These are phyloP conservation scores for Galemys pyrenaicus DNA, from an alignment of 2,113 vertebrate genomes.

Conservation along the genomic window DNA sequence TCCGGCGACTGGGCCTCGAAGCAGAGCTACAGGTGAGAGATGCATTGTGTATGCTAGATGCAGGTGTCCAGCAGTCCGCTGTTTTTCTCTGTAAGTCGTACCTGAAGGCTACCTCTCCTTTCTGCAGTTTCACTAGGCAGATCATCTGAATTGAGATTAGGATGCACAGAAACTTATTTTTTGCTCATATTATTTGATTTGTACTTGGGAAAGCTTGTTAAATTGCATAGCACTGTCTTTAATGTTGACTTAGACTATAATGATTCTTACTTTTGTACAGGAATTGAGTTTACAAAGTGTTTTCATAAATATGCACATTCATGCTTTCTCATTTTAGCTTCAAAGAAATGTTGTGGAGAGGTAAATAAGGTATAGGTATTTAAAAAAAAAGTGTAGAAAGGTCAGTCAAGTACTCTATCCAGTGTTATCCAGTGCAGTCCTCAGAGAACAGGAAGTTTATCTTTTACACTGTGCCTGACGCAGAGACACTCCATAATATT, in stretches of 20 bases:
- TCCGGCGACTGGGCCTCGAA: slow-evolving; percentile 96
- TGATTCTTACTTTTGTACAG: slow-evolving; percentile 29
- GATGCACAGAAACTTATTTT: slow-evolving; percentile 26
- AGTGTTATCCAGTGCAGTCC: background rate
- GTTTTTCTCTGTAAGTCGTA: slow-evolving; percentile 21
- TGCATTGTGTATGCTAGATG: background rate
- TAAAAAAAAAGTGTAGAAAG: background rate
- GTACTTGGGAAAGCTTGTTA: slow-evolving; percentile 6
- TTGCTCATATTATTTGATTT: slow-evolving; percentile 5
- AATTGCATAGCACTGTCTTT: slow-evolving; percentile 19
- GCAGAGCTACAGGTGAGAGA: slow-evolving; percentile 94
- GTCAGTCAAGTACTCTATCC: background rate
- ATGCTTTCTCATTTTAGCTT: slow-evolving; percentile 14
- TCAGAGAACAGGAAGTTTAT: background rate
- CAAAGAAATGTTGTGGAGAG: background rate
- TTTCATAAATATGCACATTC: background rate
- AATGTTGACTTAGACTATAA: background rate
- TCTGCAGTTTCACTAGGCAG: background rate
- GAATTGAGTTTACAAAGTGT: slow-evolving; percentile 16
- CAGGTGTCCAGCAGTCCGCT: background rate
- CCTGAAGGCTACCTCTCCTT: slow-evolving; percentile 25
- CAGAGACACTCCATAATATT: background rate
- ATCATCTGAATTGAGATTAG: slow-evolving; percentile 39
- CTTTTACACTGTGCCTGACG: background rate
- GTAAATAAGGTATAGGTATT: background rate